Evolutionary conservation across 2,113 vertebrate genomes (phyloP).

Genomic region (Larimichthys polyactis): DNA sequence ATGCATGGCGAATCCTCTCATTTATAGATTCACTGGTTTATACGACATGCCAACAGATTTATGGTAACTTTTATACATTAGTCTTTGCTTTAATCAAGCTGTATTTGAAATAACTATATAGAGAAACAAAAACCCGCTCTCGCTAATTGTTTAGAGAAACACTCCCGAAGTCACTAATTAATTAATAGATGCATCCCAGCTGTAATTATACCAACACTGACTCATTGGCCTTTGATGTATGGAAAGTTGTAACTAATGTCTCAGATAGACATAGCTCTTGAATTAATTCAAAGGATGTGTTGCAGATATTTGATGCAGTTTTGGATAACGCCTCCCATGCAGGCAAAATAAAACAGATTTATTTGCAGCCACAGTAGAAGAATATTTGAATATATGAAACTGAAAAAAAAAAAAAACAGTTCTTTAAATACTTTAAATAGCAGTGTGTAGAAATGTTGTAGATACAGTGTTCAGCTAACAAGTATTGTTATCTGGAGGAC

Average conservation of each 20-base stretch:
- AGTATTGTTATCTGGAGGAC: conserved; percentile 55
- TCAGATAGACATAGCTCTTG: conserved; percentile 30
- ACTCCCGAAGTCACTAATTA: conserved; percentile 66
- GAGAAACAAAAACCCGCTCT: conserved; percentile 34
- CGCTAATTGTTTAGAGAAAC: conserved; percentile 49
- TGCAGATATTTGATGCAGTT: conserved; percentile 35
- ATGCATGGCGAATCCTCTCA: background rate
- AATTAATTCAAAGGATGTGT: conserved; percentile 37
- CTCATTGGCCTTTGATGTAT: conserved; percentile 60
- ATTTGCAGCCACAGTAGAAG: background rate
- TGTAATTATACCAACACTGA: conserved; percentile 68
- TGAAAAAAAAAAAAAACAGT: background rate
- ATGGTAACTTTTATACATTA: background rate
- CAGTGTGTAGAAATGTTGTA: conserved; percentile 38
- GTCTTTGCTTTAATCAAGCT: background rate
- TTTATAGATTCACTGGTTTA: background rate
- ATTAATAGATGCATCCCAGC: conserved; percentile 59
- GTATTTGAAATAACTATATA: conserved; percentile 12
- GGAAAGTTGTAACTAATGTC: conserved; percentile 59
- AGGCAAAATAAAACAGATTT: conserved; percentile 4
- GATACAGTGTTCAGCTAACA: conserved; percentile 52
- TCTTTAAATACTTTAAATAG: conserved; percentile 8
- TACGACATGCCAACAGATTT: conserved; percentile 1
- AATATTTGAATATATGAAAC: background rate
- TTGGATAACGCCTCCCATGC: background rate